Conservation (phyloP, 2,888 invertebrate genomes). For the Heteromurus nitidus region DNA sequence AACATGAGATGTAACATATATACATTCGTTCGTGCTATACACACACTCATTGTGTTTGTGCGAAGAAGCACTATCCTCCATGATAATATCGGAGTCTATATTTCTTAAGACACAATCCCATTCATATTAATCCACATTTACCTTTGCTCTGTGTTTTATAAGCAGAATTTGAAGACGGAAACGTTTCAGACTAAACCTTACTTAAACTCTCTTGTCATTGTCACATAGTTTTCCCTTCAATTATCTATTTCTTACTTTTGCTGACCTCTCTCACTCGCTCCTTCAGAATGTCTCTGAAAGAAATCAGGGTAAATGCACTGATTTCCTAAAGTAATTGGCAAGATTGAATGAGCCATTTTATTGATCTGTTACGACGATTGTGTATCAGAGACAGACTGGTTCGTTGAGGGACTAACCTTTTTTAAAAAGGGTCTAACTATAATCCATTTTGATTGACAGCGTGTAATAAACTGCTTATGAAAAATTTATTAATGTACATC, state of each 20-base stretch:
- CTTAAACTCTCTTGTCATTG: not conserved
- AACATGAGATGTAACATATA: not conserved
- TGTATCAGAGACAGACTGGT: too few relatives aligned
- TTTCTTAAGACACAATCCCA: not conserved
- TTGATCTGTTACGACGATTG: not conserved
- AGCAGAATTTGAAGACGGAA: too few relatives aligned
- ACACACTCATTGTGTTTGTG: too few relatives aligned
- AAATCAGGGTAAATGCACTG: not conserved
- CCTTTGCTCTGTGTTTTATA: not conserved
- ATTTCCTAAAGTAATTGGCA: constrained; percentile 1
- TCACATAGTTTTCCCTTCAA: not conserved
- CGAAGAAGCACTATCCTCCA: too few relatives aligned
- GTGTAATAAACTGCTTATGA: too few relatives aligned
- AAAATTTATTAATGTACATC: too few relatives aligned
- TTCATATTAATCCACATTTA: not conserved
- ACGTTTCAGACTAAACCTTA: not conserved
- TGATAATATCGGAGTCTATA: too few relatives aligned
- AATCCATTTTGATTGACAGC: too few relatives aligned
- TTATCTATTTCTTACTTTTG: not conserved
- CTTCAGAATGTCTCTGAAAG: too few relatives aligned
- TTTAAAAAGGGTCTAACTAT: too few relatives aligned
- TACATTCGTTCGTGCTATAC: not conserved
- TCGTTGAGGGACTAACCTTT: too few relatives aligned
- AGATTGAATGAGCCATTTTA: constrained; percentile 14
- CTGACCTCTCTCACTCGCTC: not conserved